Evolutionary conservation across 2,113 vertebrate genomes (phyloP).

Genomic region (Colinus virginianus): DNA sequence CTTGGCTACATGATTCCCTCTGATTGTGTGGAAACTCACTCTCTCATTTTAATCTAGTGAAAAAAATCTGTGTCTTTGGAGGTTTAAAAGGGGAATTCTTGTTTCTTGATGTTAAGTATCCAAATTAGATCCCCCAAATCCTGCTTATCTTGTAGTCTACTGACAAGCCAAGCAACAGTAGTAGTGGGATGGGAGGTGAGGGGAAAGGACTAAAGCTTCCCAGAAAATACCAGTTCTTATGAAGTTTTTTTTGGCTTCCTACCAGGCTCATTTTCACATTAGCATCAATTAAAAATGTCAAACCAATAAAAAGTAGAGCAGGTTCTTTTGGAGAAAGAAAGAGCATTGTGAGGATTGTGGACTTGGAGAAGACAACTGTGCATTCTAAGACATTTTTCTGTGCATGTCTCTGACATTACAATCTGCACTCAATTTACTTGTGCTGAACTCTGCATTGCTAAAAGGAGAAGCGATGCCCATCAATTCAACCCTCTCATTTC

Average conservation of each 20-base stretch:
- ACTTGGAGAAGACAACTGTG: background rate
- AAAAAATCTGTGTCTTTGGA: background rate
- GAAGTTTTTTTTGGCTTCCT: background rate
- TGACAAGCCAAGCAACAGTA: background rate
- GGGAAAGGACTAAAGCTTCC: background rate
- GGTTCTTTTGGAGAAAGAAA: background rate
- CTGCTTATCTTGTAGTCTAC: background rate
- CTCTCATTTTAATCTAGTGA: background rate
- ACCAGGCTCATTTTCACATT: background rate
- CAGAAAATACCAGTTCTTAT: background rate
- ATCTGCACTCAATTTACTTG: slow-evolving; percentile 31
- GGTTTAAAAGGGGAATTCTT: background rate
- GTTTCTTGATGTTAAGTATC: background rate
- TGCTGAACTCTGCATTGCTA: slow-evolving; percentile 24
- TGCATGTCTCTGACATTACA: background rate
- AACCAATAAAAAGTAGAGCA: background rate
- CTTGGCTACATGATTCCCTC: background rate
- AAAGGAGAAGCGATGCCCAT: background rate
- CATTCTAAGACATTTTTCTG: background rate
- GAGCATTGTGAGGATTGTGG: background rate
- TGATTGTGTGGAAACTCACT: background rate
- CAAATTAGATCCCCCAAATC: background rate
- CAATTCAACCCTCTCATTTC: slow-evolving; percentile 32
- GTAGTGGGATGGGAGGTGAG: background rate
- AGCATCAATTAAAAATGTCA: background rate